These are phyloP conservation scores for Tetramorium alpestre DNA, from an alignment of 1,140 invertebrate species.

Conservation along the genomic window DNA sequence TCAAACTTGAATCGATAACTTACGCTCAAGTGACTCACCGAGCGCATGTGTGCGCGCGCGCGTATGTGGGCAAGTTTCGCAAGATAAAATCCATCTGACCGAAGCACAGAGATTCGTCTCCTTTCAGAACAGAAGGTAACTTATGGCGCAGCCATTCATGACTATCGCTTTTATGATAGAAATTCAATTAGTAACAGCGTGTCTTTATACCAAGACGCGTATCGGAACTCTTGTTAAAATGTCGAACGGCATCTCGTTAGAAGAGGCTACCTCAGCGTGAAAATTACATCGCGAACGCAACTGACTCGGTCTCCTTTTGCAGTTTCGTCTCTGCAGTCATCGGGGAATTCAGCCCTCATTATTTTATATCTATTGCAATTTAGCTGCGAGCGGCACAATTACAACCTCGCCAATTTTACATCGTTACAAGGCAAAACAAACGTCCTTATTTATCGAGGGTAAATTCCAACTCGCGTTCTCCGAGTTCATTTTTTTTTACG, in stretches of 20 bases:
- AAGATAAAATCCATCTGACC: conserved; percentile 12
- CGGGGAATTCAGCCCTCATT: not conserved
- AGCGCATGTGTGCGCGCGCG: no score
- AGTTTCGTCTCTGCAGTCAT: not conserved
- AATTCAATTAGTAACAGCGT: conserved; percentile 32
- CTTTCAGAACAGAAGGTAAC: conserved; percentile 12
- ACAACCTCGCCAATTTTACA: not conserved
- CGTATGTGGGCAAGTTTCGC: not conserved
- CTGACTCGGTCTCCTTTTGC: conserved; percentile 6
- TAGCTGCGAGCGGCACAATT: not conserved
- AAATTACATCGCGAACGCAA: conserved; percentile 27
- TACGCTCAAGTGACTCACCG: not conserved
- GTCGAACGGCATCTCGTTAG: conserved; percentile 14
- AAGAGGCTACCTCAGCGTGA: not conserved
- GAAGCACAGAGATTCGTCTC: conserved; percentile 3
- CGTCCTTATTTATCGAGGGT: conserved; percentile 7
- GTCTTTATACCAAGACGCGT: not conserved
- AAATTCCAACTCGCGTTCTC: not conserved
- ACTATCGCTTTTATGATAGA: not conserved
- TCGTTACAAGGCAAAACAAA: conserved; percentile 1
- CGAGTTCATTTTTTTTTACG: not conserved
- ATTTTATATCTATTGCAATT: conserved; percentile 7
- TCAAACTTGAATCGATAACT: not conserved
- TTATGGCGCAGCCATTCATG: not conserved
- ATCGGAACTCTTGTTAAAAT: conserved; percentile 37